These are phyloP conservation scores for Ciconia boyciana DNA, from an alignment of 2,113 vertebrate species.

Conservation along the genomic window DNA sequence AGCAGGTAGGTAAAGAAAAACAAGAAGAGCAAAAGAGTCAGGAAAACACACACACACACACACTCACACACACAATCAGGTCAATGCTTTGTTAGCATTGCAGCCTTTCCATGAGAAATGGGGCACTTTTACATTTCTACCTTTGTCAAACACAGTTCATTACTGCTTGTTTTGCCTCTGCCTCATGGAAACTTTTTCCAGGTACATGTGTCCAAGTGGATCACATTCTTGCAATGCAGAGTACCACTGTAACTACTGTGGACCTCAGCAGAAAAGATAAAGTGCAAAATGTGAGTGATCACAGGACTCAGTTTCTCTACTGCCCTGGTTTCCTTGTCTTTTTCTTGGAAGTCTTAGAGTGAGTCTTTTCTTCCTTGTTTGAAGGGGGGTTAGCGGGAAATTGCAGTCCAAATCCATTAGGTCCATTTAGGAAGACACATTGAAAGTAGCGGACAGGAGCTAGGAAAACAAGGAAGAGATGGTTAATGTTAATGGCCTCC, in stretches of 20 bases:
- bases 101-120: conserved; percentile 12
- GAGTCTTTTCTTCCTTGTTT: conserved; percentile 53
- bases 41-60: not conserved
- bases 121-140: not conserved
- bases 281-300: conserved; percentile 40
- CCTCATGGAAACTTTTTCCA: conserved; percentile 8
- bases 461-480: conserved; percentile 41
- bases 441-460: conserved; percentile 80
- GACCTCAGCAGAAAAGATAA: conserved; percentile 40
- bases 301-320: conserved; percentile 36
- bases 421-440: conserved; percentile 76
- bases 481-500: not conserved
- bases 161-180: not conserved
- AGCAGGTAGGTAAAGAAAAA: conserved; percentile 32
- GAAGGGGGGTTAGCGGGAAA: conserved; percentile 67
- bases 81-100: conserved; percentile 22
- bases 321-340: conserved; percentile 67
- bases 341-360: conserved; percentile 57
- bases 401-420: conserved; percentile 77
- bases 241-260: conserved; percentile 12
- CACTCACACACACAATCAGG: not conserved
- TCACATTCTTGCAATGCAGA: conserved; percentile 1
- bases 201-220: not conserved
- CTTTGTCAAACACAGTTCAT: not conserved
- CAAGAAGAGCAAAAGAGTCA: conserved; percentile 13